A percentile compares a stretch with the other conserved stretches of the same genome.
Conservation (phyloP, 2,113 vertebrate species). For the Parotia lawesii region DNA sequence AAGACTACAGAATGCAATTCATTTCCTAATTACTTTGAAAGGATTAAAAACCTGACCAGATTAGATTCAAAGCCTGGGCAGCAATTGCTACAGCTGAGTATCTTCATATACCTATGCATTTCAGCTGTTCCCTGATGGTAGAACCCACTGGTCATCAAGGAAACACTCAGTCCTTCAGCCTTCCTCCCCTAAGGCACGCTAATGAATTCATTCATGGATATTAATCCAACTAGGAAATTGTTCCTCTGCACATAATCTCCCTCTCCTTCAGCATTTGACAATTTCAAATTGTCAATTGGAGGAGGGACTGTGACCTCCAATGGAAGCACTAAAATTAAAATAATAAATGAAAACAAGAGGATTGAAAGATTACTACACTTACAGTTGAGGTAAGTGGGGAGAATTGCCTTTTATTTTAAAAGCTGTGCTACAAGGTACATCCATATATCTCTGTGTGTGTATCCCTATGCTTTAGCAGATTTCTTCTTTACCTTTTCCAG, state of each 20-base stretch:
- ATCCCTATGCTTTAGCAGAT: not conserved
- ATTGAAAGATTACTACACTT: not conserved
- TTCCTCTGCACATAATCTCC: not conserved
- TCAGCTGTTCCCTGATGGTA: not conserved
- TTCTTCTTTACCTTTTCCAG: not conserved
- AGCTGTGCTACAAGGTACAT: not conserved
- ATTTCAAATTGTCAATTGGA: not conserved
- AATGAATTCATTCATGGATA: not conserved
- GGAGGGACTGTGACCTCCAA: not conserved
- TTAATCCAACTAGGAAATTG: not conserved
- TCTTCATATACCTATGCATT: not conserved
- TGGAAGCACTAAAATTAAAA: not conserved
- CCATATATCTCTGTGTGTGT: not conserved
- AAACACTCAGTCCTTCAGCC: not conserved
- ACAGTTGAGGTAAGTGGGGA: not conserved
- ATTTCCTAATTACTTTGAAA: conserved; percentile 27
- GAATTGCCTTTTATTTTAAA: not conserved
- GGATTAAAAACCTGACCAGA: conserved; percentile 24
- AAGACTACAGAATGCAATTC: not conserved
- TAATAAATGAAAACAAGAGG: not conserved
- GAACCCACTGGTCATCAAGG: not conserved
- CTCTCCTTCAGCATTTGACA: not conserved
- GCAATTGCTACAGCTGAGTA: not conserved
- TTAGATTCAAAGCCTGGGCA: conserved; percentile 11
- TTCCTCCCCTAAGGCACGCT: not conserved